A percentile compares a stretch with the other conserved stretches of the same genome.
Evolutionary conservation across 2,113 vertebrate genomes (phyloP).

Genomic region (Axis porcinus): DNA sequence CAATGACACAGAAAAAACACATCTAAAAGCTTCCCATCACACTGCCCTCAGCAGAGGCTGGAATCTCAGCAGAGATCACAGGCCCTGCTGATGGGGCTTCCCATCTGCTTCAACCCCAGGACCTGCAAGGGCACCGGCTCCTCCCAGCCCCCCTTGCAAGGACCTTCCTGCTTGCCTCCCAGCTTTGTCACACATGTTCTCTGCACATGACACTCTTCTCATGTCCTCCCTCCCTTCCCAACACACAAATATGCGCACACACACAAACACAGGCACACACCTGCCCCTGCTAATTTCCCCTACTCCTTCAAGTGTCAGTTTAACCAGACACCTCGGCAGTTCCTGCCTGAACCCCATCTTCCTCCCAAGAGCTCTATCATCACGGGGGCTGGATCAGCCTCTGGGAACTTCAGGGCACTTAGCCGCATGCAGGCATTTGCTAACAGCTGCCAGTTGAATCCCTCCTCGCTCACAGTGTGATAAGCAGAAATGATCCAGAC

Average conservation of each 20-base stretch:
- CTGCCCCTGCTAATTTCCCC: background rate
- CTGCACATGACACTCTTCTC: fast-evolving
- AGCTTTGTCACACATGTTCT: background rate
- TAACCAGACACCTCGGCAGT: fast-evolving
- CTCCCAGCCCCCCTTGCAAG: fast-evolving
- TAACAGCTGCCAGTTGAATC: too few relatives aligned
- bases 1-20: background rate
- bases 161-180: background rate
- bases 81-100: background rate
- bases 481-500: background rate
- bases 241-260: background rate
- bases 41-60: background rate
- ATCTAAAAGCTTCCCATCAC: background rate
- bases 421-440: fast-evolving
- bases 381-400: too few relatives aligned
- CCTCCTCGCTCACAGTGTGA: background rate
- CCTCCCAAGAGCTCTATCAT: too few relatives aligned
- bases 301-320: fast-evolving
- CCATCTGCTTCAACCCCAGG: background rate
- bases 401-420: background rate
- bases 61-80: fast-evolving
- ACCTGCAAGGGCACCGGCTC: fast-evolving
- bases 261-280: fast-evolving
- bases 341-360: background rate
- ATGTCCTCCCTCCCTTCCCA: fast-evolving